Percentiles rank a stretch among this genome's conserved stretches.
These are phyloP conservation scores for Serilophus lunatus DNA, from an alignment of 2,113 vertebrate genomes.

Conservation along the genomic window DNA sequence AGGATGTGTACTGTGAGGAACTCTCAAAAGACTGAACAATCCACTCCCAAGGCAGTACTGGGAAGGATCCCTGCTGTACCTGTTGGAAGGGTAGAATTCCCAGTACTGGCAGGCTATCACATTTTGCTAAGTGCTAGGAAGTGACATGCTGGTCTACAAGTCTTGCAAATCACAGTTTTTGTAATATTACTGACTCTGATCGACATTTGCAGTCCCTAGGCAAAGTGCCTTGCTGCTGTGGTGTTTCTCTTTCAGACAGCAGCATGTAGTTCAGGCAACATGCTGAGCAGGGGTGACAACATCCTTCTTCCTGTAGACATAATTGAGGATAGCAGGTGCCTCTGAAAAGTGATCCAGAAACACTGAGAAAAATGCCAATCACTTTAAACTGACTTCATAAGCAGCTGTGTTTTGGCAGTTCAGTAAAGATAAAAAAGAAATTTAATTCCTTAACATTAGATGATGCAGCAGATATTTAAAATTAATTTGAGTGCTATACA, in stretches of 20 bases:
- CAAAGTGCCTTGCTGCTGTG: not conserved
- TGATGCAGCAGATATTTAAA: not conserved
- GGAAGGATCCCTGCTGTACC: not conserved
- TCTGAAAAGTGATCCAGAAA: not conserved
- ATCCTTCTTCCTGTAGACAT: not conserved
- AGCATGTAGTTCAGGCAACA: not conserved
- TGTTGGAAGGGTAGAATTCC: not conserved
- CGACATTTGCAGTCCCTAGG: not conserved
- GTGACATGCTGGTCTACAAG: not conserved
- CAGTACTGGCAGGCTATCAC: not conserved
- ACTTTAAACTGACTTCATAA: not conserved
- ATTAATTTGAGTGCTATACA: not conserved
- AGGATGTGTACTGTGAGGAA: not conserved
- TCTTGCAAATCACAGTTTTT: not conserved
- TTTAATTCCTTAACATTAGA: not conserved
- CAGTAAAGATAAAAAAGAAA: not conserved
- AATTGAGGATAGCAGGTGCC: not conserved
- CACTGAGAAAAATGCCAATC: not conserved
- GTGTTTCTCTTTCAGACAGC: not conserved
- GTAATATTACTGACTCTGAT: not conserved
- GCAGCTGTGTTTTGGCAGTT: not conserved
- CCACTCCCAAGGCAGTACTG: not conserved
- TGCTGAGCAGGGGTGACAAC: not conserved
- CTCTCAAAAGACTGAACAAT: not conserved
- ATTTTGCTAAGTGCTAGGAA: not conserved